These are phyloP conservation scores for Oceanites oceanicus DNA, from an alignment of 2,113 vertebrate species.

Conservation along the genomic window DNA sequence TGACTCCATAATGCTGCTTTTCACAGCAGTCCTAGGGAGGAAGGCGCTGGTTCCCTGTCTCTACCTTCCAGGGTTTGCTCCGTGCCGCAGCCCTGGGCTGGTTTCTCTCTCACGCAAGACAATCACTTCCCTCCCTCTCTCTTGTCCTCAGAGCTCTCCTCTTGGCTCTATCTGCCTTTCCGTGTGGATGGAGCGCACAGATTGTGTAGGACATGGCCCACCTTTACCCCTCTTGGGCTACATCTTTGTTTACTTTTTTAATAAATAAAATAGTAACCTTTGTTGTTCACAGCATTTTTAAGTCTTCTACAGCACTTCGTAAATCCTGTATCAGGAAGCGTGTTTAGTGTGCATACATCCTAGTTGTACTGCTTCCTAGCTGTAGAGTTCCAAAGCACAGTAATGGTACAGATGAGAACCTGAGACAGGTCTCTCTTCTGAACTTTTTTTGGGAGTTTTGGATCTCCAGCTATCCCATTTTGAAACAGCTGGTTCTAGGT, in stretches of 20 bases:
- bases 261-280: neutral
- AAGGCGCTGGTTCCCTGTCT: neutral
- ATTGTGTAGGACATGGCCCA: neutral
- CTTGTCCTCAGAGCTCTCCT: neutral
- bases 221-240: neutral
- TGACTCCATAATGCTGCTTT: neutral
- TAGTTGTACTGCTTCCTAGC: neutral
- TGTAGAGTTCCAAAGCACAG: neutral
- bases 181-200: neutral
- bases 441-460: fast-evolving
- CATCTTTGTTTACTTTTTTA: neutral
- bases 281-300: neutral
- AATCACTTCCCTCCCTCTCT: neutral
- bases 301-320: neutral
- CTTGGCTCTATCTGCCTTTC: neutral
- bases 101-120: neutral
- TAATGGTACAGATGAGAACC: neutral
- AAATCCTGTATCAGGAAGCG: neutral
- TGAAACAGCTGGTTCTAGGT: neutral
- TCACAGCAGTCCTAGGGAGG: neutral
- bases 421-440: neutral
- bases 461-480: neutral
- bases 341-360: neutral
- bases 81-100: fast-evolving
- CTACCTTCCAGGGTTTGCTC: neutral